These are phyloP conservation scores for Reticulitermes lucifugus DNA, from an alignment of 2,888 invertebrate genomes.

Conservation along the genomic window DNA sequence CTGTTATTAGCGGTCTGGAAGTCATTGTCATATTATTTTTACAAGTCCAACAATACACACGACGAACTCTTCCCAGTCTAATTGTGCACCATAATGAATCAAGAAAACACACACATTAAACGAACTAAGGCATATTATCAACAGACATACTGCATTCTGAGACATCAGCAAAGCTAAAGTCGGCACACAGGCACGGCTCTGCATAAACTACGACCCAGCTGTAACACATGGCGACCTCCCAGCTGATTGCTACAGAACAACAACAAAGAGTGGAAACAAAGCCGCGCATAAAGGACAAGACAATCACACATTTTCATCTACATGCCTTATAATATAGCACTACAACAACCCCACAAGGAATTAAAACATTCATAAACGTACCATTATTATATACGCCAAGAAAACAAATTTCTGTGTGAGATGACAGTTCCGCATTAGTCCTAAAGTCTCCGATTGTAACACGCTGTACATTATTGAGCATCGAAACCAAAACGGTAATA, in stretches of 20 bases:
- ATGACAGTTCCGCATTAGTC: not conserved
- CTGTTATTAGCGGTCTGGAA: no score
- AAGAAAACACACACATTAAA: no score
- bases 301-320: no score
- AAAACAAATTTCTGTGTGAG: not conserved
- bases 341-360: not conserved
- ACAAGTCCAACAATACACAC: no score
- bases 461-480: not conserved
- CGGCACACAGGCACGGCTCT: slow-evolving; percentile 11
- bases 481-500: not conserved
- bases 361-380: not conserved
- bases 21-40: no score
- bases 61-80: no score
- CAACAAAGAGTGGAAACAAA: slow-evolving; percentile 34
- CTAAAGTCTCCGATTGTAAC: not conserved
- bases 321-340: no score
- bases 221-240: slow-evolving; percentile 46
- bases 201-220: slow-evolving; percentile 27
- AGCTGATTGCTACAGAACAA: slow-evolving; percentile 43
- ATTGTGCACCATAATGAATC: no score
- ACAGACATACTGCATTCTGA: not conserved
- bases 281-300: not conserved
- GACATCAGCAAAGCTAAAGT: not conserved
- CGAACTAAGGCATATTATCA: not conserved
- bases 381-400: not conserved